Percentiles rank a stretch among this genome's conserved stretches.
phyloP scores from a whole-genome alignment of 2,113 vertebrate genomes.

The Morphnarchus princeps region DNA sequence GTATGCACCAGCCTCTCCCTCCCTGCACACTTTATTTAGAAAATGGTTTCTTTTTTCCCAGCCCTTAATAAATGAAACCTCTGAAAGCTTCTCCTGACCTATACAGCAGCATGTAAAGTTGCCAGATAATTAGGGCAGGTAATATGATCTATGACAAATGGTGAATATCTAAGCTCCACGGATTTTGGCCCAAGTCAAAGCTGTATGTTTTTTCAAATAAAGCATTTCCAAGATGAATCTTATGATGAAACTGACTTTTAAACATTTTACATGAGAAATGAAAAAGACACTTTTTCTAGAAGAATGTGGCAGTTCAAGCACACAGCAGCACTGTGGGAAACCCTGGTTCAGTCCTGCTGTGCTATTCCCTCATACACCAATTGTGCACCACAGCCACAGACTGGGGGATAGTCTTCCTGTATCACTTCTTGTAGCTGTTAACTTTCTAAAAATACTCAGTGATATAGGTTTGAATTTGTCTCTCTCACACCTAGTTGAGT shows the following conservation, averaged over 20 bases:
- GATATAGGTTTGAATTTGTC: not conserved
- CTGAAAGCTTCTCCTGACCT: not conserved
- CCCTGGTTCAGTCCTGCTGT: not conserved
- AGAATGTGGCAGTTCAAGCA: not conserved
- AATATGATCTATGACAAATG: not conserved
- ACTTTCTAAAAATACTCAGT: not conserved
- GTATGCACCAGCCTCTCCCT: not conserved
- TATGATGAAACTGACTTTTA: not conserved
- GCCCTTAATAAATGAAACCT: not conserved
- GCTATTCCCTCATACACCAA: not conserved
- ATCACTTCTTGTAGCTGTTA: not conserved
- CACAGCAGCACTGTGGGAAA: not conserved
- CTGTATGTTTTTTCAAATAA: not conserved
- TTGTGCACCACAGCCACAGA: not conserved
- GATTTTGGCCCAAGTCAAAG: not conserved
- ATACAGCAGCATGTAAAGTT: not conserved
- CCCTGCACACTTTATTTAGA: not conserved
- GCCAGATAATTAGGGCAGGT: not conserved
- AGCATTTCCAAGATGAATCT: not conserved
- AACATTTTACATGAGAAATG: not conserved
- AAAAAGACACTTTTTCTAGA: not conserved
- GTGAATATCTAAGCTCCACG: not conserved
- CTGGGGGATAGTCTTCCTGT: fast-evolving
- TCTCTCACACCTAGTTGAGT: not conserved
- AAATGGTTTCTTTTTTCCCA: not conserved